phyloP scores from a whole-genome alignment of 2,888 invertebrate genomes.

The Synanthedon vespiformis region DNA sequence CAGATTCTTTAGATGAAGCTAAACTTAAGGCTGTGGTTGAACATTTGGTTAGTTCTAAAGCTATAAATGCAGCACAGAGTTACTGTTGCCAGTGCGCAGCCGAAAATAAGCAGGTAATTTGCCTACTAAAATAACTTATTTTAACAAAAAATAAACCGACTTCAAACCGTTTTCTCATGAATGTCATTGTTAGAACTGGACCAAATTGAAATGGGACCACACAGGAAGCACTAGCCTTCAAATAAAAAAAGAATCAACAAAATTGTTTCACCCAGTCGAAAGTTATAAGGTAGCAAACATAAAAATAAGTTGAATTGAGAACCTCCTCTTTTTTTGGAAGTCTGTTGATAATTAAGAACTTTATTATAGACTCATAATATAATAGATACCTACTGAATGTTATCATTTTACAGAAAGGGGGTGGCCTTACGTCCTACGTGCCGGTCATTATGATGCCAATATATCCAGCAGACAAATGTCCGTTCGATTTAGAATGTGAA shows the following conservation, averaged over 20 bases:
- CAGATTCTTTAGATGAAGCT: constrained; percentile 38
- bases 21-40: constrained; percentile 37
- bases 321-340: too few species aligned
- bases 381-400: neutral
- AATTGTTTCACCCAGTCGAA: too few species aligned
- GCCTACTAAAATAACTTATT: neutral
- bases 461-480: constrained; percentile 43
- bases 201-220: too few species aligned
- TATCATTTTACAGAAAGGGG: constrained; percentile 19
- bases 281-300: too few species aligned
- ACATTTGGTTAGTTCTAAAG: constrained; percentile 37
- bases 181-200: too few species aligned
- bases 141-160: too few species aligned
- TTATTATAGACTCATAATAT: neutral
- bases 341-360: too few species aligned
- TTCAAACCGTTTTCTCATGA: too few species aligned
- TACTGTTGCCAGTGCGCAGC: constrained; percentile 47
- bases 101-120: constrained; percentile 19
- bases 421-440: constrained; percentile 33
- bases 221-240: too few species aligned
- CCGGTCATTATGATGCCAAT: constrained; percentile 61
- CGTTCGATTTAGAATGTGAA: constrained; percentile 52
- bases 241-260: too few species aligned
- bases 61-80: constrained; percentile 43
- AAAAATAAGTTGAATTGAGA: too few species aligned